Conservation (phyloP, 1,140 invertebrate genomes). For the Hormaphis cornu region DNA sequence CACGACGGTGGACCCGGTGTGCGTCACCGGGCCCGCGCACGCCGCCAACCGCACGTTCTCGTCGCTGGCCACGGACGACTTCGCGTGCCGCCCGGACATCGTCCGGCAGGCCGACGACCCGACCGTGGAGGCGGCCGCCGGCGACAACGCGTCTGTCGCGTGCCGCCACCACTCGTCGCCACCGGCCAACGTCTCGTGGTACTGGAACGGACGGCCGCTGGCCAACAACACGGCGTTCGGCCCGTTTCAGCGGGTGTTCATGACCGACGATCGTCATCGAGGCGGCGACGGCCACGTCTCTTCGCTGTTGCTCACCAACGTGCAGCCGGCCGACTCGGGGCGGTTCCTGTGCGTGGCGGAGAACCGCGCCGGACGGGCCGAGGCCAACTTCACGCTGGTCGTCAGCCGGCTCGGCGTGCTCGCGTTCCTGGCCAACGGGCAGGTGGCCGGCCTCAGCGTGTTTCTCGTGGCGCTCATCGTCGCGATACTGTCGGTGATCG, state of each 20-base stretch:
- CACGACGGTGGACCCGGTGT: conserved; percentile 62
- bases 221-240: conserved; percentile 70
- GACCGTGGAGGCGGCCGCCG: conserved; percentile 64
- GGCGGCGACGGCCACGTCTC: conserved; percentile 60
- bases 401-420: conserved; percentile 66
- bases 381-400: conserved; percentile 80
- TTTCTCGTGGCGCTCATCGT: conserved; percentile 69
- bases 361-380: conserved; percentile 82
- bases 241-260: conserved; percentile 67
- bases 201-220: conserved; percentile 71
- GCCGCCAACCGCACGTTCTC: conserved; percentile 59
- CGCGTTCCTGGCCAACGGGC: conserved; percentile 67
- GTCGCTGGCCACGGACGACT: conserved; percentile 68
- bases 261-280: conserved; percentile 63
- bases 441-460: conserved; percentile 74
- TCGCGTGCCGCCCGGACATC: conserved; percentile 78
- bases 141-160: conserved; percentile 72
- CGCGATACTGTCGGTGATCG: conserved; percentile 61
- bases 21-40: conserved; percentile 56
- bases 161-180: conserved; percentile 72
- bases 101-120: conserved; percentile 51
- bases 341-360: conserved; percentile 86
- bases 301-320: conserved; percentile 71
- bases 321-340: conserved; percentile 75
- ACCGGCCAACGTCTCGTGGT: conserved; percentile 73